Conservation (phyloP, 2,113 vertebrate genomes). For the Rhea pennata region DNA sequence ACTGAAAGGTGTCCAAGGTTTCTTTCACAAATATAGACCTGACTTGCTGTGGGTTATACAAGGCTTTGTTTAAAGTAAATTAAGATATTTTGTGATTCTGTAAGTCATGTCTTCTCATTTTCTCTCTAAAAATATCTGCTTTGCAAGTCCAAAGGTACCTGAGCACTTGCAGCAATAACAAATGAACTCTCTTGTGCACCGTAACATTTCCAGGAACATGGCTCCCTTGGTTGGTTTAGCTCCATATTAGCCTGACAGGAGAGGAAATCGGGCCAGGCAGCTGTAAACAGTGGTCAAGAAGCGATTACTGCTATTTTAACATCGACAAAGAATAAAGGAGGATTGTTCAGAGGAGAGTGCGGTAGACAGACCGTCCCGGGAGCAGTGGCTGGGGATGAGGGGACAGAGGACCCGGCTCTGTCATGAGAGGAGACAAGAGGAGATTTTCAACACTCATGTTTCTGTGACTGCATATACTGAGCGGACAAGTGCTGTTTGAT, state of each 20-base stretch:
- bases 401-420: neutral
- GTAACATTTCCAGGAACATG: neutral
- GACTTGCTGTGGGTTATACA: neutral
- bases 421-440: neutral
- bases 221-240: rapidly evolving
- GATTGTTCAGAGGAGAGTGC: neutral
- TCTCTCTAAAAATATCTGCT: neutral
- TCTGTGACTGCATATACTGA: neutral
- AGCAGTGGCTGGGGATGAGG: neutral
- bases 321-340: neutral
- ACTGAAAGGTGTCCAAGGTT: neutral
- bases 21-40: neutral
- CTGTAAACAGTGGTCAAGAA: neutral
- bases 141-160: neutral
- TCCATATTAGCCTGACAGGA: neutral
- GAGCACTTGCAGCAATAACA: neutral
- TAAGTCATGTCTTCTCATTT: neutral
- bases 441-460: neutral
- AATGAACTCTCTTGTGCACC: neutral
- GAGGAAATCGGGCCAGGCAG: neutral
- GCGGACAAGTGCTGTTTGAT: neutral
- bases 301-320: neutral
- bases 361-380: too few species aligned
- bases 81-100: neutral
- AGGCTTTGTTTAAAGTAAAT: neutral